Evolutionary conservation across 2,113 vertebrate genomes (phyloP).

Genomic region (Tyrannus savana): DNA sequence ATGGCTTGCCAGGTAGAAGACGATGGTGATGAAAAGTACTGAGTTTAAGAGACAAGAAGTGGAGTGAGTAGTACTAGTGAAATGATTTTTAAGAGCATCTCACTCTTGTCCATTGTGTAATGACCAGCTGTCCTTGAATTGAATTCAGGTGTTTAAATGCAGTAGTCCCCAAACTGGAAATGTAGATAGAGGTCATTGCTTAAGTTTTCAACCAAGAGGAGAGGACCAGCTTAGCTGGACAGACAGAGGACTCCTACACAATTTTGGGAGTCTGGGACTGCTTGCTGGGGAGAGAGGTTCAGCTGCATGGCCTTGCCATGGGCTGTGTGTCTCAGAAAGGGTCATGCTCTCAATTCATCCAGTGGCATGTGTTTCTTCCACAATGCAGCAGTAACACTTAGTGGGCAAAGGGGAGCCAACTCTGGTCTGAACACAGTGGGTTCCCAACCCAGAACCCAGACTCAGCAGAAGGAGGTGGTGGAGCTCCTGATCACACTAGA

Average conservation of each 20-base stretch:
- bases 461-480: no score
- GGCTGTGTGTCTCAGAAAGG: not conserved
- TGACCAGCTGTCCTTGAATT: not conserved
- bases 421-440: not conserved
- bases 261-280: not conserved
- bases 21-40: not conserved
- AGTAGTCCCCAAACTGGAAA: not conserved
- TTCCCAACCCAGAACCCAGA: not conserved
- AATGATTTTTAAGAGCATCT: not conserved
- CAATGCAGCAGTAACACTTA: not conserved
- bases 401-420: not conserved
- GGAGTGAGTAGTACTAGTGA: not conserved
- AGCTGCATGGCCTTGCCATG: not conserved
- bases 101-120: not conserved
- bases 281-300: fast-evolving
- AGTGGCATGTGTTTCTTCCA: not conserved
- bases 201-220: not conserved
- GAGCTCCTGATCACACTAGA: not conserved
- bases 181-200: not conserved
- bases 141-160: not conserved
- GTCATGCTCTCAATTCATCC: not conserved
- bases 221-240: not conserved
- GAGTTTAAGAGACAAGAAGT: not conserved
- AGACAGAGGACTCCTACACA: not conserved
- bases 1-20: not conserved